These are phyloP conservation scores for Lasius fuliginosus DNA, from an alignment of 2,888 invertebrate species.

Conservation along the genomic window DNA sequence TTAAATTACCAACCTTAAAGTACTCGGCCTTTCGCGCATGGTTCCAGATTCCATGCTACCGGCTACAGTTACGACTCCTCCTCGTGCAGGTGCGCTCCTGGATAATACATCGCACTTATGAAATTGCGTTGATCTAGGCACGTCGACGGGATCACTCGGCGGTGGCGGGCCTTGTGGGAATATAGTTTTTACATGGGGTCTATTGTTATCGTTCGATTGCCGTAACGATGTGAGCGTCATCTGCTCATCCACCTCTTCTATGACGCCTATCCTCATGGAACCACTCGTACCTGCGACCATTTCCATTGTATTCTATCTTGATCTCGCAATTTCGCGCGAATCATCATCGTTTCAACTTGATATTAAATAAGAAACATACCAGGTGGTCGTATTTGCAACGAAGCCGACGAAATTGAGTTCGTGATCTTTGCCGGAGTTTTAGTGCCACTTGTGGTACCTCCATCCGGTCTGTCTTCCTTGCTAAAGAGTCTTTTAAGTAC, in stretches of 20 bases:
- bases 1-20: slow-evolving; percentile 55
- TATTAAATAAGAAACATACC: slow-evolving; percentile 53
- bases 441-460: slow-evolving; percentile 79
- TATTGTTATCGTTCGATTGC: slow-evolving; percentile 82
- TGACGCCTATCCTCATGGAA: slow-evolving; percentile 84
- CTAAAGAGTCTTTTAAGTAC: slow-evolving; percentile 93
- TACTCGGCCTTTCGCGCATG: slow-evolving; percentile 39
- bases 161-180: slow-evolving; percentile 87
- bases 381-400: slow-evolving; percentile 75
- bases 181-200: slow-evolving; percentile 83
- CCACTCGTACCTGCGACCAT: slow-evolving; percentile 73
- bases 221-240: slow-evolving; percentile 93
- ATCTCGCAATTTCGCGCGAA: background rate
- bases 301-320: background rate
- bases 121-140: slow-evolving; percentile 86
- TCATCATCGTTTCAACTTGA: background rate
- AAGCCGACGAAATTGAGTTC: slow-evolving; percentile 81
- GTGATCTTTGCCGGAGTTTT: slow-evolving; percentile 87
- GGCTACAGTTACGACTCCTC: background rate
- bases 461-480: slow-evolving; percentile 89
- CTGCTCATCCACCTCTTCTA: slow-evolving; percentile 91
- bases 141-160: slow-evolving; percentile 89
- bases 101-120: slow-evolving; percentile 79
- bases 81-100: slow-evolving; percentile 79
- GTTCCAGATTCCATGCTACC: slow-evolving; percentile 16